These are phyloP conservation scores for Mareca strepera DNA, from an alignment of 2,797 vertebrate genomes.

Conservation along the genomic window DNA sequence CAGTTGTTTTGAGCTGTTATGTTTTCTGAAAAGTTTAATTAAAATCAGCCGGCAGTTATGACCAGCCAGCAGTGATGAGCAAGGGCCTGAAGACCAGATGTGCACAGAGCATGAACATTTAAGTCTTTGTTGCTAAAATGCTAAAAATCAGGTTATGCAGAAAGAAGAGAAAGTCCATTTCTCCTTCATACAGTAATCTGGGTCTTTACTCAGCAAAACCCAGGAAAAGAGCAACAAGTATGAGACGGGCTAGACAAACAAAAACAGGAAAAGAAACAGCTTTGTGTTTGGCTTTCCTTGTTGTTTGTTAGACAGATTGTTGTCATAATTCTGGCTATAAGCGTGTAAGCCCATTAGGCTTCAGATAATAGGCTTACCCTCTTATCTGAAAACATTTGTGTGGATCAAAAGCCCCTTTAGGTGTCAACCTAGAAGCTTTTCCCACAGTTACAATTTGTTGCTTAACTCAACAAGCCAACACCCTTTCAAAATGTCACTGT, in stretches of 20 bases:
- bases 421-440: neutral
- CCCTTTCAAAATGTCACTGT: neutral
- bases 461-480: neutral
- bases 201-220: neutral
- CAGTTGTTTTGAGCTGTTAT: neutral
- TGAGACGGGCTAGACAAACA: neutral
- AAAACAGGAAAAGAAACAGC: neutral
- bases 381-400: neutral
- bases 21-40: neutral
- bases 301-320: neutral
- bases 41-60: neutral
- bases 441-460: neutral
- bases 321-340: neutral
- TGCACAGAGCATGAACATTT: fast-evolving
- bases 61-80: neutral
- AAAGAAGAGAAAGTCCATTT: neutral
- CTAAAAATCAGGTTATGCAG: neutral
- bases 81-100: neutral
- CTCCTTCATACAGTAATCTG: neutral
- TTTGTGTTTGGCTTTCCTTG: neutral
- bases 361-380: neutral
- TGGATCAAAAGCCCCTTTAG: neutral
- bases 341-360: neutral
- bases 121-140: neutral
- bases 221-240: neutral